phyloP scores from a whole-genome alignment of 2,797 vertebrate genomes.

The Sarcophilus harrisii region DNA sequence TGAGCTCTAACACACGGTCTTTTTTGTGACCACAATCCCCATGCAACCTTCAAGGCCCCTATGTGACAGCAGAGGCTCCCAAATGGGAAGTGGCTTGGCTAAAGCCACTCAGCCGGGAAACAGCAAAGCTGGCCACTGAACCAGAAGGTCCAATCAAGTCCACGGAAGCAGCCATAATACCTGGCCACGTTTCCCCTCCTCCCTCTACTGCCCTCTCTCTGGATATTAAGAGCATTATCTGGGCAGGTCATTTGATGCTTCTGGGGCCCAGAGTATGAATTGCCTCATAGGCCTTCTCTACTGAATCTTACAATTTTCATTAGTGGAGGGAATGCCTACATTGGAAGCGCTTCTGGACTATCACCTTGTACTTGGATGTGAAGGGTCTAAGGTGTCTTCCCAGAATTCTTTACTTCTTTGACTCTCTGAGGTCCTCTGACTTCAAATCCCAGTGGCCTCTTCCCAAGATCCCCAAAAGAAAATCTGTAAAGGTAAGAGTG shows the following conservation, averaged over 20 bases:
- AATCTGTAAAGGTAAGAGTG: background rate
- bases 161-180: background rate
- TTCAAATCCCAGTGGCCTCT: background rate
- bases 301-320: background rate
- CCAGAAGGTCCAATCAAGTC: background rate
- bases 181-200: background rate
- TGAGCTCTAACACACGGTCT: background rate
- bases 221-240: background rate
- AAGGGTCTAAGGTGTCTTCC: background rate
- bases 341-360: background rate
- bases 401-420: background rate
- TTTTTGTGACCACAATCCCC: background rate
- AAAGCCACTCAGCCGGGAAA: background rate
- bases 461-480: background rate
- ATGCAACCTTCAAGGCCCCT: background rate
- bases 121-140: background rate
- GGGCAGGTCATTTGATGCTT: background rate
- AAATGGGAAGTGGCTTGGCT: background rate
- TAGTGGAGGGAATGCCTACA: background rate
- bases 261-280: background rate
- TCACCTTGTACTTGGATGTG: background rate
- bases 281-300: background rate
- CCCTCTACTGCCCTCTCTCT: background rate
- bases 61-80: background rate
- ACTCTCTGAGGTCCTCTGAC: background rate